phyloP scores from a whole-genome alignment of 2,113 vertebrate genomes.

The Jacana jacana region DNA sequence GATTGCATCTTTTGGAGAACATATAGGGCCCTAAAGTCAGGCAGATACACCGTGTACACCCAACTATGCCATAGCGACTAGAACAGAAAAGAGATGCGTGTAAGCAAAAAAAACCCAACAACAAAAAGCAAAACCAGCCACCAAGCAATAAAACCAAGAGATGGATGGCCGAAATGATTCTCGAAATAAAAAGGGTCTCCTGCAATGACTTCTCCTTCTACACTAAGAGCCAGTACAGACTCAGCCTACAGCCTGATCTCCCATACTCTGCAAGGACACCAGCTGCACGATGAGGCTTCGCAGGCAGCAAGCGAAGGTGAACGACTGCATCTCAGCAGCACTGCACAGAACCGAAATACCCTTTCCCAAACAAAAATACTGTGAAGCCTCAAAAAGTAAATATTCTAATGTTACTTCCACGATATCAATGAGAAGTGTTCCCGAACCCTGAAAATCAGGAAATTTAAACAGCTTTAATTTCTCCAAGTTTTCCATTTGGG shows the following conservation, averaged over 20 bases:
- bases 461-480: background rate
- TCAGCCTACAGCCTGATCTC: background rate
- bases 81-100: background rate
- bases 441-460: background rate
- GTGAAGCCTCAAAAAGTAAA: background rate
- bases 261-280: accelerated
- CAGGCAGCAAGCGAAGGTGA: background rate
- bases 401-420: background rate
- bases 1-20: background rate
- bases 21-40: background rate
- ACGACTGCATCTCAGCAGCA: background rate
- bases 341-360: background rate
- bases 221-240: background rate
- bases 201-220: background rate
- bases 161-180: background rate
- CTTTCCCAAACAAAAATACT: background rate
- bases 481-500: background rate
- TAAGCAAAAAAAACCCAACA: background rate
- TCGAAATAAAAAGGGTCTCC: background rate
- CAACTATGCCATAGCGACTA: background rate
- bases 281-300: background rate
- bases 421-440: background rate
- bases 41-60: background rate
- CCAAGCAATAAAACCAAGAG: too few species aligned
- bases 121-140: background rate